These are phyloP conservation scores for Helostoma temminkii DNA, from an alignment of 2,797 vertebrate species.

Conservation along the genomic window DNA sequence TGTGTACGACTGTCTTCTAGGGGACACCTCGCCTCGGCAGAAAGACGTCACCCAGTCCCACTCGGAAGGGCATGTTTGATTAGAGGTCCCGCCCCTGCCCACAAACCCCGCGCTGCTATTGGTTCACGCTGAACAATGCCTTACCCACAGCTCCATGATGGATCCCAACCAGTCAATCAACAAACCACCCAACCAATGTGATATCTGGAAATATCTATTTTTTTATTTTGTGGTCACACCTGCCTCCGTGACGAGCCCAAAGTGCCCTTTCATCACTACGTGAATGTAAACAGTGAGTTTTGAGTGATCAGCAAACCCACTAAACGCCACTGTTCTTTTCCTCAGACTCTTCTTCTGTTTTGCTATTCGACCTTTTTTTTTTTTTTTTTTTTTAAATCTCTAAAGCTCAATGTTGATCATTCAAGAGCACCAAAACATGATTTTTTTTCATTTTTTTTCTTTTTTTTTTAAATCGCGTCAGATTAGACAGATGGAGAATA, in stretches of 20 bases:
- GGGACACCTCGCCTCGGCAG: constrained; percentile 94
- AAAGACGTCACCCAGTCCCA: constrained; percentile 92
- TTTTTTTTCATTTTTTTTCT: constrained; percentile 5
- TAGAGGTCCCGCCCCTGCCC: constrained; percentile 72
- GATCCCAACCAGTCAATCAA: constrained; percentile 29
- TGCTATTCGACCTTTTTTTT: constrained; percentile 37
- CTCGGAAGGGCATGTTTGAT: constrained; percentile 90
- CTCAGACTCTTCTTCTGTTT: not conserved
- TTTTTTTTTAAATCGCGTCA: constrained; percentile 1
- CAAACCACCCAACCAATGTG: constrained; percentile 55
- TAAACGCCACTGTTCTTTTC: constrained; percentile 29
- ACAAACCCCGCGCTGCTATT: constrained; percentile 87
- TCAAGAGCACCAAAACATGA: constrained; percentile 52
- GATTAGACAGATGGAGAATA: constrained; percentile 23
- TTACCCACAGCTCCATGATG: constrained; percentile 61
- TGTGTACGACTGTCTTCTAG: constrained; percentile 73
- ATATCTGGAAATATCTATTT: constrained; percentile 33
- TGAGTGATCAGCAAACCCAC: constrained; percentile 16
- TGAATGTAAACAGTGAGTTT: constrained; percentile 73
- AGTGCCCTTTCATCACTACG: constrained; percentile 64
- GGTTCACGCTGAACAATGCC: constrained; percentile 77
- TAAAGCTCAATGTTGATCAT: constrained; percentile 70
- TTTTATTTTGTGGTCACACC: constrained; percentile 12
- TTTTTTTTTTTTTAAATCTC: no score
- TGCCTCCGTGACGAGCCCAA: constrained; percentile 58